Evolutionary conservation across 2,113 vertebrate species (phyloP).

Genomic region (Dascyllus trimaculatus): DNA sequence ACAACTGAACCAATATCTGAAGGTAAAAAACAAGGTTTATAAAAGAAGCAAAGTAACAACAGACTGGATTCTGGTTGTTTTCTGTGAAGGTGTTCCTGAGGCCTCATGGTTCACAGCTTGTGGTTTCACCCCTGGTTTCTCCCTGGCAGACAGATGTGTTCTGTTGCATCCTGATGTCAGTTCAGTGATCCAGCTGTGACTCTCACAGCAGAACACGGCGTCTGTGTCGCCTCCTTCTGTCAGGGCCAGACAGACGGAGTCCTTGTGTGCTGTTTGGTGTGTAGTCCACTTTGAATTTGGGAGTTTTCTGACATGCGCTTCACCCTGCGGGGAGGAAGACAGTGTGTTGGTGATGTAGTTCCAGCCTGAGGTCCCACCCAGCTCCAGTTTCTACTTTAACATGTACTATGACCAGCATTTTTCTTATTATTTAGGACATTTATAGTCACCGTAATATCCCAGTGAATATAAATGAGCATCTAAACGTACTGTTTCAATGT

Average conservation of each 20-base stretch:
- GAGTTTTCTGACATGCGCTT: background rate
- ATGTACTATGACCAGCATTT: background rate
- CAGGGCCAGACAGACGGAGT: background rate
- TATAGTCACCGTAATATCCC: background rate
- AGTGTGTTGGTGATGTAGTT: slow-evolving; percentile 16
- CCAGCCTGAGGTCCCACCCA: slow-evolving; percentile 7
- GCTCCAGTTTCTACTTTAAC: background rate
- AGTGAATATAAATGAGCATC: background rate
- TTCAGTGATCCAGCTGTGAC: slow-evolving; percentile 48
- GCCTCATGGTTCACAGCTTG: slow-evolving; percentile 52
- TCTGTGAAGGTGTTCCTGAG: background rate
- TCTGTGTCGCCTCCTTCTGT: slow-evolving; percentile 37
- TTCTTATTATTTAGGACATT: background rate
- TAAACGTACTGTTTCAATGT: background rate
- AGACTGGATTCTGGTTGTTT: background rate
- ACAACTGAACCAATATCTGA: no score
- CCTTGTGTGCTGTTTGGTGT: background rate
- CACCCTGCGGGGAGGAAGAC: background rate
- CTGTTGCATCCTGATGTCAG: slow-evolving; percentile 35
- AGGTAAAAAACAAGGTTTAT: no score
- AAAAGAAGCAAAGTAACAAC: no score
- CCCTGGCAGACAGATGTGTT: slow-evolving; percentile 11
- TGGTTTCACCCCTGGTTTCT: slow-evolving; percentile 36
- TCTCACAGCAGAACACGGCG: slow-evolving; percentile 37
- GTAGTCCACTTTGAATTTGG: slow-evolving; percentile 13